Percentiles rank a stretch among this genome's conserved stretches.
These are phyloP conservation scores for Manis pentadactyla DNA, from an alignment of 2,797 vertebrate species.

Conservation along the genomic window DNA sequence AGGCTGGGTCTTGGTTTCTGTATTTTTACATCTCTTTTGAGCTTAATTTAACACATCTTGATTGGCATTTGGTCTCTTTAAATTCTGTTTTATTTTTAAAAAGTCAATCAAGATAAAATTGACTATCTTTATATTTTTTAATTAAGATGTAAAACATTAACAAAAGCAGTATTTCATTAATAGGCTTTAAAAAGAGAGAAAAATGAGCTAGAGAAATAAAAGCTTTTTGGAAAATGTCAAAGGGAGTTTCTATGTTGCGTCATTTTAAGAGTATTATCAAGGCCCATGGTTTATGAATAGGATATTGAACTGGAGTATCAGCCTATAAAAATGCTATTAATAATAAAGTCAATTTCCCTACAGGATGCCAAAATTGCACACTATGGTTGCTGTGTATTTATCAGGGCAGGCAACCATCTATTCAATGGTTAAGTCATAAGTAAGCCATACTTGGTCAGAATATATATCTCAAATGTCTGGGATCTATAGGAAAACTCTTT, in stretches of 20 bases:
- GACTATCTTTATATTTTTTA: slow-evolving; percentile 51
- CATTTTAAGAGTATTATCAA: not conserved
- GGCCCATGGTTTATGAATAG: not conserved
- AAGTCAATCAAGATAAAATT: slow-evolving; percentile 37
- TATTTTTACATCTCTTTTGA: not conserved
- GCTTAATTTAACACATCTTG: not conserved
- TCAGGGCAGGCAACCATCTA: not conserved
- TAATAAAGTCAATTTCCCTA: not conserved
- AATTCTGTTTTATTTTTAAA: slow-evolving; percentile 62
- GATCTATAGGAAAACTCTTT: not conserved
- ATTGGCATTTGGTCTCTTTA: not conserved
- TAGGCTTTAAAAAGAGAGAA: slow-evolving; percentile 20
- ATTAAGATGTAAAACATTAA: slow-evolving; percentile 58
- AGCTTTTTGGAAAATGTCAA: not conserved
- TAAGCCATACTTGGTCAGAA: not conserved
- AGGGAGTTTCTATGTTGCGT: not conserved
- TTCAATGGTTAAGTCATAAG: not conserved
- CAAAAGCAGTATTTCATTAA: slow-evolving; percentile 24
- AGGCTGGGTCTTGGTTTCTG: not conserved
- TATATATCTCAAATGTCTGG: not conserved
- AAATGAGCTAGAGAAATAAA: not conserved
- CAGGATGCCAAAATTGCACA: not conserved
- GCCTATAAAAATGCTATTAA: not conserved
- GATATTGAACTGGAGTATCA: not conserved
- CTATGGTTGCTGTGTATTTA: not conserved